phyloP scores from a whole-genome alignment of 2,113 vertebrate species.

The Dipodomys spectabilis region DNA sequence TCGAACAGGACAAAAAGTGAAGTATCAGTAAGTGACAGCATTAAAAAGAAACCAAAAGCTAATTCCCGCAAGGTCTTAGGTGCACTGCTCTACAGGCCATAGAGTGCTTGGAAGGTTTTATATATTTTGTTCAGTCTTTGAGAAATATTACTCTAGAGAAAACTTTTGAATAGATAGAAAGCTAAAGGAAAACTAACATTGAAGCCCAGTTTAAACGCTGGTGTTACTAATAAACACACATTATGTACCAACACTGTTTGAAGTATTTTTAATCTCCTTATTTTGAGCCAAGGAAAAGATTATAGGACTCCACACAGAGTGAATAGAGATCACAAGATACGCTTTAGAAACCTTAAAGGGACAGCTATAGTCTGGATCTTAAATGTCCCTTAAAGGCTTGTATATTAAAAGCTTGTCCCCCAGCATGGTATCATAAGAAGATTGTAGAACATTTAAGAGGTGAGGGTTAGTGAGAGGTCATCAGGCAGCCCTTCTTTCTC shows the following conservation, averaged over 20 bases:
- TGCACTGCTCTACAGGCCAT: background rate
- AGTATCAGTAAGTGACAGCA: background rate
- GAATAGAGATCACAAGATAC: background rate
- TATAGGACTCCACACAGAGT: background rate
- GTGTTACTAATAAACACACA: background rate
- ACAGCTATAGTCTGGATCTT: background rate
- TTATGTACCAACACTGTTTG: too few relatives aligned
- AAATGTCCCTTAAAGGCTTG: background rate
- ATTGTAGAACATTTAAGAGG: background rate
- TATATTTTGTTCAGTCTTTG: background rate
- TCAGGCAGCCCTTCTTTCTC: too few relatives aligned
- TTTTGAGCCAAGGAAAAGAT: background rate
- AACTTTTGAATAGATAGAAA: background rate
- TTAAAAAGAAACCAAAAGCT: background rate
- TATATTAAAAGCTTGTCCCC: background rate
- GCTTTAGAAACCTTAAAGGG: background rate
- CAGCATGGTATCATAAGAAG: background rate
- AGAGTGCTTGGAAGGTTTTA: background rate
- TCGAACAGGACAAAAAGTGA: background rate
- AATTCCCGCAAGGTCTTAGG: background rate
- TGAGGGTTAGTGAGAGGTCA: background rate
- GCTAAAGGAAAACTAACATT: conserved; percentile 5
- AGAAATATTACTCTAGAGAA: conserved; percentile 15
- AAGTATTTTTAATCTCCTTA: background rate
- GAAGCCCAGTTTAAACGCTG: background rate